phyloP scores from a whole-genome alignment of 2,113 vertebrate species.

The Synodontis membranacea region DNA sequence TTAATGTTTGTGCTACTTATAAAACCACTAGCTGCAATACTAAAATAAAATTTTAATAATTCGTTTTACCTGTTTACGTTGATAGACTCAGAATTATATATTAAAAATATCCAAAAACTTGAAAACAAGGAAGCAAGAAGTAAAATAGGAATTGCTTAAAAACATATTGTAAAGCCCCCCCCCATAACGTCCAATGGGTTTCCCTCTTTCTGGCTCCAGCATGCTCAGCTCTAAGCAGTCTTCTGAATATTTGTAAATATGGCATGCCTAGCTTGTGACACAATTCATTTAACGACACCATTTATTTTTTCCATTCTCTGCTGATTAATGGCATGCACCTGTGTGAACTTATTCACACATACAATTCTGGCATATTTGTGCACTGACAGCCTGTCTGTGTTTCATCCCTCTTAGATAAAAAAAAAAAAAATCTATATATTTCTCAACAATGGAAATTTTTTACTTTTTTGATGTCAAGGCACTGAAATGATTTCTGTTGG shows the following conservation, averaged over 20 bases:
- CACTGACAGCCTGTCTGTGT: background rate
- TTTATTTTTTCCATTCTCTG: background rate
- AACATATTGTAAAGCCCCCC: background rate
- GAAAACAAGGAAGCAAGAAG: background rate
- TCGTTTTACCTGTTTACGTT: background rate
- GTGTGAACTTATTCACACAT: slow-evolving; percentile 11
- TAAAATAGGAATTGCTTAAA: background rate
- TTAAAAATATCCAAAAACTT: background rate
- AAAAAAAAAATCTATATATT: slow-evolving; percentile 8
- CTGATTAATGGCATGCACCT: slow-evolving; percentile 36
- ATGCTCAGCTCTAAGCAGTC: background rate
- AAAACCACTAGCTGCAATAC: no score
- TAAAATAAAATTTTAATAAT: background rate
- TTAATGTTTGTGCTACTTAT: background rate
- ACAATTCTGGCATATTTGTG: slow-evolving; percentile 23
- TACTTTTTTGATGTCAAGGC: slow-evolving; percentile 3
- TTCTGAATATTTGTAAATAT: slow-evolving; percentile 30
- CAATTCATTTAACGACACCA: slow-evolving; percentile 10
- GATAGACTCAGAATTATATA: background rate
- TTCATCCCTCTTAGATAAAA: background rate
- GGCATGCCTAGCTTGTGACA: slow-evolving; percentile 21
- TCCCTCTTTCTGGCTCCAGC: background rate
- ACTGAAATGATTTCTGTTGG: background rate
- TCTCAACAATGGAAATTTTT: slow-evolving; percentile 25
- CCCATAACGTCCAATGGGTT: background rate